phyloP scores from a whole-genome alignment of 2,113 vertebrate species.

The Lepus americanus region DNA sequence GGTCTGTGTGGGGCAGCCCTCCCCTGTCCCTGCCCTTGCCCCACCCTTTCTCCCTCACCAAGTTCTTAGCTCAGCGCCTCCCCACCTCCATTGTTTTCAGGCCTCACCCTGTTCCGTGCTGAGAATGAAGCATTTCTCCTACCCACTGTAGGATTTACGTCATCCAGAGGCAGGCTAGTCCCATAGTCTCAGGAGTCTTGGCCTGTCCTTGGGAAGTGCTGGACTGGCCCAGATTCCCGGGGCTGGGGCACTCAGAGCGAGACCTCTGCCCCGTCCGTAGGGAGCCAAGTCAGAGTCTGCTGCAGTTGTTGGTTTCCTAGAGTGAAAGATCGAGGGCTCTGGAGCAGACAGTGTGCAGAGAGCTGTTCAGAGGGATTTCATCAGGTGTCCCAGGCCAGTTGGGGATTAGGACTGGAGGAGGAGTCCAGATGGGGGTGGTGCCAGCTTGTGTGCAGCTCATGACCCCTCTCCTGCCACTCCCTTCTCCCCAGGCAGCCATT shows the following conservation, averaged over 20 bases:
- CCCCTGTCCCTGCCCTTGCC: not conserved
- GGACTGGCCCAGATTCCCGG: not conserved
- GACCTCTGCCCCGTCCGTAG: not conserved
- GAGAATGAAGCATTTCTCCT: not conserved
- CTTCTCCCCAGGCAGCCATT: constrained; percentile 89
- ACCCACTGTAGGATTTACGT: not conserved
- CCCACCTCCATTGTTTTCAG: not conserved
- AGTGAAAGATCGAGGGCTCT: not conserved
- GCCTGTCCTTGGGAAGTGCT: not conserved
- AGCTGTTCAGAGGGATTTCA: not conserved
- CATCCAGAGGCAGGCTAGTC: not conserved
- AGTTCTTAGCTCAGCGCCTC: not conserved
- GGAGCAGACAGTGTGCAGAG: not conserved
- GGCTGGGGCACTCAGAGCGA: not conserved
- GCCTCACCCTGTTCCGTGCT: not conserved
- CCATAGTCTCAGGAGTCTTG: not conserved
- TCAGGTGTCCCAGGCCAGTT: not conserved
- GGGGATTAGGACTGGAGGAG: not conserved
- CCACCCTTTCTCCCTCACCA: not conserved
- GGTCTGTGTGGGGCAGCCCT: not conserved
- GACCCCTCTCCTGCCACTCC: not conserved
- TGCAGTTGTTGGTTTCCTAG: not conserved
- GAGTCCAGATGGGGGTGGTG: not conserved
- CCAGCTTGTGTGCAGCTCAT: accelerated
- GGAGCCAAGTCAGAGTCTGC: not conserved